These are phyloP conservation scores for Pollenia labialis DNA, from an alignment of 2,888 invertebrate genomes.

Conservation along the genomic window DNA sequence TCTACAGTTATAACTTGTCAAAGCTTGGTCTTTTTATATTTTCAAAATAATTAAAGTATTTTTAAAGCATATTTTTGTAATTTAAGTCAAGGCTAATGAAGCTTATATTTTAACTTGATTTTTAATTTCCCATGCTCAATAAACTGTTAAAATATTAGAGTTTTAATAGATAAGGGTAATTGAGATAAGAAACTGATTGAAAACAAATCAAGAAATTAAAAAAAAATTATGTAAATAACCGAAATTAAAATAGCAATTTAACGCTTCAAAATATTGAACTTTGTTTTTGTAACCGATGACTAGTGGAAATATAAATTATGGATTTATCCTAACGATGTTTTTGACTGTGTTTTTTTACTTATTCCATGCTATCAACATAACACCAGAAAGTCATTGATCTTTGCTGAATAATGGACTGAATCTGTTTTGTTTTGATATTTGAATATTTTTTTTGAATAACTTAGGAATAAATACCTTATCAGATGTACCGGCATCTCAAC, in stretches of 20 bases:
- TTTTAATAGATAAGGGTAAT: not conserved
- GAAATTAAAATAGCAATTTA: not conserved
- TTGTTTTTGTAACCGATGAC: too few relatives aligned
- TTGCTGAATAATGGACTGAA: too few relatives aligned
- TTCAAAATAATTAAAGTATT: slow-evolving; percentile 30
- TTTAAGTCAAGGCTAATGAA: slow-evolving; percentile 56
- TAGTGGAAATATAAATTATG: too few relatives aligned
- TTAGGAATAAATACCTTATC: too few relatives aligned
- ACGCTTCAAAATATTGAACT: too few relatives aligned
- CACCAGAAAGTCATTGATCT: too few relatives aligned
- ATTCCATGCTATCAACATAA: too few relatives aligned
- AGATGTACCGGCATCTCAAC: too few relatives aligned
- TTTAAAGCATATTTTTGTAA: slow-evolving; percentile 41
- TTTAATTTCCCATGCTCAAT: slow-evolving; percentile 39
- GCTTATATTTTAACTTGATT: slow-evolving; percentile 38
- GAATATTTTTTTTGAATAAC: too few relatives aligned
- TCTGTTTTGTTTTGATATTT: too few relatives aligned
- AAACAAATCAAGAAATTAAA: not conserved
- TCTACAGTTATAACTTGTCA: slow-evolving; percentile 67
- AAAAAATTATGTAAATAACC: not conserved
- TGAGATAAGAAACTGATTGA: not conserved
- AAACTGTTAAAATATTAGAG: slow-evolving; percentile 61
- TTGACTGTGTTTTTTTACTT: too few relatives aligned
- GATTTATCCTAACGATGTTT: too few relatives aligned
- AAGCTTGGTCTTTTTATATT: slow-evolving; percentile 67